Conservation (phyloP, 2,888 invertebrate genomes). For the Entomobrya multifasciata region DNA sequence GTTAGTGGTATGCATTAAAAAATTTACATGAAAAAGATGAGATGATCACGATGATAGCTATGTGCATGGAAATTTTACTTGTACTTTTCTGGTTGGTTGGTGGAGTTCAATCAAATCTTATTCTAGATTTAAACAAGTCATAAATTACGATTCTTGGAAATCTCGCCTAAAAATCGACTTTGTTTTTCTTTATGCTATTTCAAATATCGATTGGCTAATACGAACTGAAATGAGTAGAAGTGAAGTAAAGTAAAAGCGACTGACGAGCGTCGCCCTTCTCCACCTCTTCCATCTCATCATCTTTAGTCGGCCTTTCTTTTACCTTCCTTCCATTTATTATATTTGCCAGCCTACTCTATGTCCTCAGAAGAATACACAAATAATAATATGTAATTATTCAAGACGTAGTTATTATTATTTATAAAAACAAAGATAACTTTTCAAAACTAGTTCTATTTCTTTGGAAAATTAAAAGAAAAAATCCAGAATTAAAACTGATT, state of each 20-base stretch:
- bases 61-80: neutral
- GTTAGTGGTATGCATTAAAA: constrained; percentile 21
- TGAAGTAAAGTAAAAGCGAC: neutral
- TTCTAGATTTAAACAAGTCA: constrained; percentile 30
- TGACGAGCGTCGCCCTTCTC: neutral
- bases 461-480: neutral
- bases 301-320: neutral
- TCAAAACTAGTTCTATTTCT: constrained; percentile 24
- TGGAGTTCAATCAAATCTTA: constrained; percentile 43
- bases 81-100: constrained; percentile 4
- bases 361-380: constrained; percentile 4
- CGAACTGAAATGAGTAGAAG: neutral
- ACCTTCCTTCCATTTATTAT: neutral
- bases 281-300: neutral
- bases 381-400: neutral
- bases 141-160: constrained; percentile 64
- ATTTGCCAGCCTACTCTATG: constrained; percentile 45
- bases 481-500: neutral
- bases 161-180: neutral
- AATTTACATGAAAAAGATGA: neutral
- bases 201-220: constrained; percentile 10
- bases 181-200: neutral
- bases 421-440: constrained; percentile 25
- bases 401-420: constrained; percentile 34
- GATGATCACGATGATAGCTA: constrained; percentile 31